These are phyloP conservation scores for Oreochromis tanganicae DNA, from an alignment of 2,113 vertebrate species.

Conservation along the genomic window DNA sequence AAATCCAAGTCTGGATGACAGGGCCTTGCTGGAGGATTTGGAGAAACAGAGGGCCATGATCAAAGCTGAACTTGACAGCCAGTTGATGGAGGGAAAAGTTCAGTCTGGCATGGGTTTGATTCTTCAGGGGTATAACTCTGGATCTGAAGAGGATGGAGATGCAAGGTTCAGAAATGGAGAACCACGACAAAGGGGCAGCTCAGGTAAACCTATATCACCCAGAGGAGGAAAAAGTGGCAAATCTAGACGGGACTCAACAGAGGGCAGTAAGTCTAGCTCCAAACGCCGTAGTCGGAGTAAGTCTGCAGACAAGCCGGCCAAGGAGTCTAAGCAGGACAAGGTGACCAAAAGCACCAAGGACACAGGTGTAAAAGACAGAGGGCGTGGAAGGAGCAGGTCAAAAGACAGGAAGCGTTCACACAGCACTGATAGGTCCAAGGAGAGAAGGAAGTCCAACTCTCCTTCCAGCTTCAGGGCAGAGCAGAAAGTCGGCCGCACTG, in stretches of 20 bases:
- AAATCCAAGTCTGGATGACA: conserved; percentile 91
- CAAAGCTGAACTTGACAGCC: conserved; percentile 98
- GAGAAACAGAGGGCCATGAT: conserved; percentile 97
- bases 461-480: conserved; percentile 75
- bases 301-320: conserved; percentile 80
- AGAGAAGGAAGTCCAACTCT: conserved; percentile 77
- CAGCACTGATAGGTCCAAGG: conserved; percentile 82
- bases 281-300: conserved; percentile 86
- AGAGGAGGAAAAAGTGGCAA: conserved; percentile 69
- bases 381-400: conserved; percentile 79
- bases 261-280: conserved; percentile 78
- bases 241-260: conserved; percentile 81
- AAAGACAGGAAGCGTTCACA: conserved; percentile 84
- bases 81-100: conserved; percentile 97
- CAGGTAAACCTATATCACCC: conserved; percentile 71
- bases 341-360: conserved; percentile 75
- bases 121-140: conserved; percentile 95
- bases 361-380: conserved; percentile 41
- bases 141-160: conserved; percentile 93
- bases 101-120: conserved; percentile 98
- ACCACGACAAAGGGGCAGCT: conserved; percentile 65
- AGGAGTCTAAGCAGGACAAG: conserved; percentile 84
- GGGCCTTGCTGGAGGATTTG: conserved; percentile 92
- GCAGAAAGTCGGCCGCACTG: conserved; percentile 75
- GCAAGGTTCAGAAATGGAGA: conserved; percentile 88